Conservation (phyloP, 2,797 vertebrate species). For the Triplophysa yarkandensis region DNA sequence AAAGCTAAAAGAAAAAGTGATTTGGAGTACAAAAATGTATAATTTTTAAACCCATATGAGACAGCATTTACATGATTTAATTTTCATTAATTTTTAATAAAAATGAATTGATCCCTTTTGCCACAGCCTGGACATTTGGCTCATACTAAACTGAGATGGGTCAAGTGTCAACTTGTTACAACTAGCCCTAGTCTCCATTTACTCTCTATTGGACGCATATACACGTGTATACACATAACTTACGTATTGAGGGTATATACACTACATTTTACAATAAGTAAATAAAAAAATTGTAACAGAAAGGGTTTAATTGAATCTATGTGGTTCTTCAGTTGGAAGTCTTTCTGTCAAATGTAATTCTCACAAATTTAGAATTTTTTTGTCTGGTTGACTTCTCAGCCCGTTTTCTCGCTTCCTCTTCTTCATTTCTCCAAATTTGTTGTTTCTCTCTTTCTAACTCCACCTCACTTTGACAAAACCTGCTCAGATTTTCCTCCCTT, state of each 20-base stretch:
- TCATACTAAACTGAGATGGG: not conserved
- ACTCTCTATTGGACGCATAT: too few species aligned
- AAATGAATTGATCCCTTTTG: too few species aligned
- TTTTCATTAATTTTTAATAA: too few species aligned
- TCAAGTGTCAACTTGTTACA: not conserved
- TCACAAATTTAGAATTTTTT: not conserved
- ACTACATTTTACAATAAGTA: too few species aligned
- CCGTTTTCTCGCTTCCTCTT: conserved; percentile 45
- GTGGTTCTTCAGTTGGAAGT: not conserved
- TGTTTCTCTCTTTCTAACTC: conserved; percentile 49
- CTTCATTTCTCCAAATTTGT: conserved; percentile 61
- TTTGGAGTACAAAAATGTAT: too few species aligned
- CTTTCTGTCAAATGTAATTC: not conserved
- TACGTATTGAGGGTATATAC: too few species aligned
- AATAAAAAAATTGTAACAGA: too few species aligned
- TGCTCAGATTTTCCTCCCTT: conserved; percentile 43
- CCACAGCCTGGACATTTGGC: not conserved
- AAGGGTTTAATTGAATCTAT: not conserved
- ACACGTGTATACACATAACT: too few species aligned
- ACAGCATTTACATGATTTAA: too few species aligned
- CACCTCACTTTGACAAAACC: conserved; percentile 23
- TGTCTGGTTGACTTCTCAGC: conserved; percentile 50
- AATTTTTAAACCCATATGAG: too few species aligned
- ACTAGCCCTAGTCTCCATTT: too few species aligned
- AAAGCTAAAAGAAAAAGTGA: too few species aligned